phyloP scores from a whole-genome alignment of 2,797 vertebrate genomes.

The Peromyscus nudipes region DNA sequence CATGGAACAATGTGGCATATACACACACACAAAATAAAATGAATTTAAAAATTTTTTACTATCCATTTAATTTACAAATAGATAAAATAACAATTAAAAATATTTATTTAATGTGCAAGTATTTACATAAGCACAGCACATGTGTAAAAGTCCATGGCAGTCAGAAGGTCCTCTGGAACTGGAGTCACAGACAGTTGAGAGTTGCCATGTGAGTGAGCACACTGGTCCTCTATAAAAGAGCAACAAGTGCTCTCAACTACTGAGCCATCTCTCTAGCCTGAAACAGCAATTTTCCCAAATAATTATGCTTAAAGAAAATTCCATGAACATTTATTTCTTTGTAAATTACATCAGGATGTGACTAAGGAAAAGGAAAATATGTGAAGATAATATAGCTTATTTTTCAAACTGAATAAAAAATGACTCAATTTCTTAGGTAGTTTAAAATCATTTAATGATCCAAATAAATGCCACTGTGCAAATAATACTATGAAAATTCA shows the following conservation, averaged over 20 bases:
- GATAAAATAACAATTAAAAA: background rate
- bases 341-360: background rate
- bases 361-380: constrained; percentile 13
- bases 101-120: background rate
- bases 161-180: background rate
- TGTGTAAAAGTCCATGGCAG: background rate
- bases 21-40: background rate
- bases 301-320: constrained; percentile 46
- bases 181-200: background rate
- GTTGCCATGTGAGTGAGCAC: background rate
- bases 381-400: background rate
- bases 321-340: constrained; percentile 17
- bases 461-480: constrained; percentile 36
- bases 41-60: background rate
- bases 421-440: background rate
- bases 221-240: background rate
- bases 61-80: background rate
- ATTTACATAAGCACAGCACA: background rate
- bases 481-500: background rate
- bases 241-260: background rate
- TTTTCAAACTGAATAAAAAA: constrained; percentile 48
- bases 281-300: background rate
- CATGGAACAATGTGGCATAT: background rate
- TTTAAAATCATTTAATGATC: constrained; percentile 21
- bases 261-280: background rate